Percentiles rank a stretch among this genome's conserved stretches.
phyloP scores from a whole-genome alignment of 2,888 invertebrate genomes.

The Tinea pellionella region DNA sequence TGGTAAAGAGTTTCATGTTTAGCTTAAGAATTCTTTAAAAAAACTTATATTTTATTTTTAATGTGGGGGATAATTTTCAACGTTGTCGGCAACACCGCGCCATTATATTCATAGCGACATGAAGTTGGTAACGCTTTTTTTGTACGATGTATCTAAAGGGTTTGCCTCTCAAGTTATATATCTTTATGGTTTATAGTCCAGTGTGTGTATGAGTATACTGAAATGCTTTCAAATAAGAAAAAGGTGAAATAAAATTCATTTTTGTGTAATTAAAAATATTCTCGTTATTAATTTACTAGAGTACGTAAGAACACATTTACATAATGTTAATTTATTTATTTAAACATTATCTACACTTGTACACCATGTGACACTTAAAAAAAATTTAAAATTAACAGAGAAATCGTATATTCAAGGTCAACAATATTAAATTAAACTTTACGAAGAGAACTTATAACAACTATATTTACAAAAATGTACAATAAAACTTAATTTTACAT shows the following conservation, averaged over 20 bases:
- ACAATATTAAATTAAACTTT: constrained; percentile 65
- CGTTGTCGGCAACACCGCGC: no score
- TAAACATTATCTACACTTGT: constrained; percentile 68
- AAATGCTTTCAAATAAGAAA: neutral
- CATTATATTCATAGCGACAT: no score
- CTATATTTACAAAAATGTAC: constrained; percentile 51
- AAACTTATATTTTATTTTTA: no score
- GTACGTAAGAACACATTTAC: constrained; percentile 72
- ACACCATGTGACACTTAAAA: constrained; percentile 65
- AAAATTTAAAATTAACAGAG: constrained; percentile 36
- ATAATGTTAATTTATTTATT: constrained; percentile 67
- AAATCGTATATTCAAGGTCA: constrained; percentile 62
- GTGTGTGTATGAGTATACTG: no score
- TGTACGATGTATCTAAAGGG: no score
- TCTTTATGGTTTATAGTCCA: no score
- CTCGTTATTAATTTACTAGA: constrained; percentile 70
- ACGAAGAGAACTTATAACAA: constrained; percentile 30
- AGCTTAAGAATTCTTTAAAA: no score
- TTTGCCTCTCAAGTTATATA: no score
- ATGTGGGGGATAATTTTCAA: no score
- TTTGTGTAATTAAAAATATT: constrained; percentile 68
- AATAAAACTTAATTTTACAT: constrained; percentile 29
- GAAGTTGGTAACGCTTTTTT: no score
- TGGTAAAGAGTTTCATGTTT: no score
- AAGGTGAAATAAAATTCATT: neutral